Evolutionary conservation across 2,888 invertebrate genomes (phyloP).

Genomic region (Enchytraeus crypticus): DNA sequence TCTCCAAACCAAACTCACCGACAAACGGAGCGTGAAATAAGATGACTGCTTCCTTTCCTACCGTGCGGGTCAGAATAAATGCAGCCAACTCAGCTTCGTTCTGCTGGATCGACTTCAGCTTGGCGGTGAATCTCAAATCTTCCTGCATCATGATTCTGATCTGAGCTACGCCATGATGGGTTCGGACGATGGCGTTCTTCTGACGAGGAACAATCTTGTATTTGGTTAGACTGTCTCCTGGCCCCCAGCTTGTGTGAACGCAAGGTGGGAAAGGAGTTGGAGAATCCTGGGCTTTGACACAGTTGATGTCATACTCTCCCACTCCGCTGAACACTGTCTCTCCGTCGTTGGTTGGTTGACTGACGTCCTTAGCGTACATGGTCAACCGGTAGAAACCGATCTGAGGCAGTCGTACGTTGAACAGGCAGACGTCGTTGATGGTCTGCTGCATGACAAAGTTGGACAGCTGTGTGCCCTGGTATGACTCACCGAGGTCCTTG

Average conservation of each 20-base stretch:
- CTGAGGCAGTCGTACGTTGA: constrained; percentile 44
- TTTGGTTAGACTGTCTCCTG: constrained; percentile 40
- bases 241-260: constrained; percentile 46
- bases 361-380: constrained; percentile 47
- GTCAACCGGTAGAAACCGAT: constrained; percentile 44
- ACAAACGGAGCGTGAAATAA: constrained; percentile 40
- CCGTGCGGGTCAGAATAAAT: constrained; percentile 42
- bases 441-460: constrained; percentile 43
- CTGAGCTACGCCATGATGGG: constrained; percentile 44
- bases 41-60: constrained; percentile 45
- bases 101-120: constrained; percentile 33
- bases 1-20: constrained; percentile 47
- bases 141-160: constrained; percentile 39
- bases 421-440: constrained; percentile 42
- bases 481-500: constrained; percentile 41
- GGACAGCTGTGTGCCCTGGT: constrained; percentile 39
- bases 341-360: constrained; percentile 36
- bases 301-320: constrained; percentile 47
- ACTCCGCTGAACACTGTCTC: constrained; percentile 47
- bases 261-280: constrained; percentile 47
- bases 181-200: constrained; percentile 37
- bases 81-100: constrained; percentile 42
- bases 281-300: constrained; percentile 35
- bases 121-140: constrained; percentile 46
- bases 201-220: constrained; percentile 43